Base-by-base conservation (phyloP, 64 coral and sea anemone species). In the Hydrozoanthus tunicans region DNA sequence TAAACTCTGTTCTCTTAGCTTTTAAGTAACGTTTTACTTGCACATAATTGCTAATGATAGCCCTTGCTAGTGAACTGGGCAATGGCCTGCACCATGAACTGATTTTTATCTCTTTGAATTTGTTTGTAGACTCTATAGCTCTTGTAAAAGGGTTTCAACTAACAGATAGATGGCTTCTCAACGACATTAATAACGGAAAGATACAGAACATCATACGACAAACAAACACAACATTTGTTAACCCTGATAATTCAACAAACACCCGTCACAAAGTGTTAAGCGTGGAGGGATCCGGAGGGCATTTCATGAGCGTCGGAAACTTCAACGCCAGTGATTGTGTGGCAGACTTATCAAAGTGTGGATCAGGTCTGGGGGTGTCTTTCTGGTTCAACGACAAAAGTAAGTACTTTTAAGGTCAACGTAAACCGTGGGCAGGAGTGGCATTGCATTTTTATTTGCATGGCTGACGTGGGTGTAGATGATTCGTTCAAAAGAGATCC, bases 101-200 rank as follows among this genome's bases (percentile, higher is more conserved):
- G 32, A 43, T 43, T 43, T 43, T 43, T 11, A 70, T 6, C 6
- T 23, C 5, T 70, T 70, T 14, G 12, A 14, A 15, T 70, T 17
- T 70, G 10, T 78, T 55, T 78, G 53, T 78, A 52, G 52, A 53
- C 13, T 9, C 11, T 82, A 26, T 51, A 53, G 73, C 27, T 14
- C 6, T 25, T 27, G 32, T 82, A 65, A 64, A 8, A 32, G 59
- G 59, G 7, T 64, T 82, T 32, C 4, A 82, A 32, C 27, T 82
- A 25, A 82, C 80, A 59, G 80, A 82, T 27, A 82, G 80, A 82
- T 82, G 80, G 80, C 61, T 82, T 63, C 64, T 82, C 14, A 82
- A 82, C 59, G 60, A 82, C 32, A 66, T 82, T 11, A 25, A 66
- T 23, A 9, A 53, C 27, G 61, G 80, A 2, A 26, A 82, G 58